These are phyloP conservation scores for Indicator indicator DNA, from an alignment of 2,113 vertebrate genomes.

Conservation along the genomic window DNA sequence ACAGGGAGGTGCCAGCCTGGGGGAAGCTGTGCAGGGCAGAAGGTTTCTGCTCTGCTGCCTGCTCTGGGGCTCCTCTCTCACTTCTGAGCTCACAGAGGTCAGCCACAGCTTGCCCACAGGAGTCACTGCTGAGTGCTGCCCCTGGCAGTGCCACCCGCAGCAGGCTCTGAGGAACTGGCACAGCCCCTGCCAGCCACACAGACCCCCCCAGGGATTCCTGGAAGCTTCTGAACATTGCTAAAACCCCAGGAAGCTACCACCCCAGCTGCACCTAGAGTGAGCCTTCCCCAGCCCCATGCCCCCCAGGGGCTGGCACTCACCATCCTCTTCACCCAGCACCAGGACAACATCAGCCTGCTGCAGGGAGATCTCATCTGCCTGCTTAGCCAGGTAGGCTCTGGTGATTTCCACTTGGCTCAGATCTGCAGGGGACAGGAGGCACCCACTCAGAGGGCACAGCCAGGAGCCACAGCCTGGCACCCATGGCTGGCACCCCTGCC, in stretches of 20 bases:
- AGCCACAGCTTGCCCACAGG: not conserved
- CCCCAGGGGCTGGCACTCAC: slow-evolving; percentile 24
- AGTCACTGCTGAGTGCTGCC: not conserved
- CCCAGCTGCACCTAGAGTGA: fast-evolving
- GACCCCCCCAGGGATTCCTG: not conserved
- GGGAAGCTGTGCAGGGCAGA: too few species aligned
- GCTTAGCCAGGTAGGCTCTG: slow-evolving; percentile 86
- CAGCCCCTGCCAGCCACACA: too few species aligned
- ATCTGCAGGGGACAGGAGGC: slow-evolving; percentile 62
- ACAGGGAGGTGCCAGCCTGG: too few species aligned
- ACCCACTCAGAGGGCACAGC: not conserved
- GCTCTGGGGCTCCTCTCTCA: not conserved
- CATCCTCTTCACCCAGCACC: slow-evolving; percentile 82
- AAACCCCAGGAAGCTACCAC: too few species aligned
- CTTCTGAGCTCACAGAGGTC: too few species aligned
- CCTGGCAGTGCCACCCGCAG: not conserved
- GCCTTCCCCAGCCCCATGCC: fast-evolving
- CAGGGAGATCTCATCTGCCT: slow-evolving; percentile 87
- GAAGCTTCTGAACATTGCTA: not conserved
- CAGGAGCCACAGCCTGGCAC: not conserved
- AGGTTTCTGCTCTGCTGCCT: not conserved
- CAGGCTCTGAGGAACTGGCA: not conserved
- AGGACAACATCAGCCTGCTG: slow-evolving; percentile 90
- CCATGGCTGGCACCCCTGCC: not conserved
- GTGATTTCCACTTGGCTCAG: slow-evolving; percentile 89